A percentile compares a stretch with the other conserved stretches of the same genome.
Evolutionary conservation across 2,888 invertebrate genomes (phyloP).

Genomic region (Xylocampa areola): DNA sequence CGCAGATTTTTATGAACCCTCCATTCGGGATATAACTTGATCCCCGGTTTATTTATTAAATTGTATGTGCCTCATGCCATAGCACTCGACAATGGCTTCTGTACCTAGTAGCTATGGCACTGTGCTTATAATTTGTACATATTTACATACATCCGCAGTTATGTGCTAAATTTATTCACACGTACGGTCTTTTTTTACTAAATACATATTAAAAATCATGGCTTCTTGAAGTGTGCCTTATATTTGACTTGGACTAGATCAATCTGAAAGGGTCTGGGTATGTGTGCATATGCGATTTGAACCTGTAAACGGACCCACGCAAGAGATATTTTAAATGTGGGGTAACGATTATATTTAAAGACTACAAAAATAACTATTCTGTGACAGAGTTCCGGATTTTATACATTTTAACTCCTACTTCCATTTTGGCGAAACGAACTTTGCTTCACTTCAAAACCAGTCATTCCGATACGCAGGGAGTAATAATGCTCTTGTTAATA

Average conservation of each 20-base stretch:
- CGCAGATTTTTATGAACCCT: constrained; percentile 48
- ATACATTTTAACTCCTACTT: no score
- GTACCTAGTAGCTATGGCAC: constrained; percentile 5
- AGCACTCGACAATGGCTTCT: constrained; percentile 20
- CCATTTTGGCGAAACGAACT: no score
- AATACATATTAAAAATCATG: background rate
- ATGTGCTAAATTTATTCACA: constrained; percentile 16
- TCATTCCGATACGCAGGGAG: background rate
- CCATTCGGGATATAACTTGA: constrained; percentile 41
- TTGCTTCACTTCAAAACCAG: background rate
- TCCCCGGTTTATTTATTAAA: constrained; percentile 44
- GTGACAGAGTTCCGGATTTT: no score
- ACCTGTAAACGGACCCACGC: no score
- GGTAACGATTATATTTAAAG: no score
- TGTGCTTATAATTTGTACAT: constrained; percentile 12
- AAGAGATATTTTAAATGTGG: no score
- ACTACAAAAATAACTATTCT: no score
- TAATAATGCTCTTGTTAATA: constrained; percentile 5
- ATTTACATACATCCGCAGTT: background rate
- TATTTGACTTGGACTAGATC: no score
- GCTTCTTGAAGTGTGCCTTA: no score
- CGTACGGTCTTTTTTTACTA: background rate
- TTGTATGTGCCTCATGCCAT: constrained; percentile 38
- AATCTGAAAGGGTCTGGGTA: no score
- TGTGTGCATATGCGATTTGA: no score